These are phyloP conservation scores for Oreochromis niloticus DNA, from an alignment of 2,113 vertebrate species.

Conservation along the genomic window DNA sequence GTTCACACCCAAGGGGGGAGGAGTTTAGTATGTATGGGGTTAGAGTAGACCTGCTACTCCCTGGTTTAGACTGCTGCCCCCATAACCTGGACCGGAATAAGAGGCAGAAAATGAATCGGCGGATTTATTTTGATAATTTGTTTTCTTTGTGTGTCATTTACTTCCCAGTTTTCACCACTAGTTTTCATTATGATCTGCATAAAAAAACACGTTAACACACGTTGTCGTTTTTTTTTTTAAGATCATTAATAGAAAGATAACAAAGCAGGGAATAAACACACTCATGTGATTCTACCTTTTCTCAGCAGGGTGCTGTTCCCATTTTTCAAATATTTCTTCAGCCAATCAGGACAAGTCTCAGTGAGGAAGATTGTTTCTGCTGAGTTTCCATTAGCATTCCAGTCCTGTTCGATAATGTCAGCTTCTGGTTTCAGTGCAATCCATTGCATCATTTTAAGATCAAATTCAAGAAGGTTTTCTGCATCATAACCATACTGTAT, in stretches of 20 bases:
- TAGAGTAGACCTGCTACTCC: background rate
- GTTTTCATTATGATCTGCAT: too few species aligned
- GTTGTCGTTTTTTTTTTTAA: background rate
- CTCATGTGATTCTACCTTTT: background rate
- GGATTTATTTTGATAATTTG: background rate
- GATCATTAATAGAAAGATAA: background rate
- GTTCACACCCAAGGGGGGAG: background rate
- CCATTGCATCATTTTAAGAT: background rate
- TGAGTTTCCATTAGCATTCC: background rate
- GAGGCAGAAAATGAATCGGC: background rate
- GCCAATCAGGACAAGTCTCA: background rate
- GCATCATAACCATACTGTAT: background rate
- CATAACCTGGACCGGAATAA: background rate
- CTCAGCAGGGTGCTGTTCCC: background rate
- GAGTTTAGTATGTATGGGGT: background rate
- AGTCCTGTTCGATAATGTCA: background rate
- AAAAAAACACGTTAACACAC: too few species aligned
- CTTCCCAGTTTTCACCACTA: background rate
- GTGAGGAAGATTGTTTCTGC: background rate
- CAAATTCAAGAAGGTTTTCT: background rate
- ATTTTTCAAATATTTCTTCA: background rate
- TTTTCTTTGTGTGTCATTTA: background rate
- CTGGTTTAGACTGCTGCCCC: background rate
- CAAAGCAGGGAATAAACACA: background rate
- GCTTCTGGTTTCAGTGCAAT: background rate